Evolutionary conservation across 2,113 vertebrate species (phyloP), one percentile per base, ranked within the genome.

Genomic region (Suncus etruscus): DNA sequence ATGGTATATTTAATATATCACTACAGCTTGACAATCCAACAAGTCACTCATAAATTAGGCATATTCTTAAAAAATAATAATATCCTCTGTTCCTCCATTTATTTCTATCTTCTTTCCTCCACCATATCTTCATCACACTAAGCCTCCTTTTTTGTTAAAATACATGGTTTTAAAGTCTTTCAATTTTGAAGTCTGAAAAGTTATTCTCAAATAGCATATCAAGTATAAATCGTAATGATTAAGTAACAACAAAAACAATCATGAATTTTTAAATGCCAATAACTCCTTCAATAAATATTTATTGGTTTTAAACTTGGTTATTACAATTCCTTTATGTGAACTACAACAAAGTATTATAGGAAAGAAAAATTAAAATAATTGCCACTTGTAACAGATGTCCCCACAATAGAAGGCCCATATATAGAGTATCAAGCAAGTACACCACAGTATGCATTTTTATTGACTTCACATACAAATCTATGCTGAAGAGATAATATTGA

Each of bases 61-160:
- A 76, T 61, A 68, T 54, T 66, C 58, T 92, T 39, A 76, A 93
- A 86, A 90, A 90, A 48, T 15, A 48, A 77, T 90, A 80, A 63
- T 68, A 89, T 76, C 29, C 78, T 74, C 22, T 47, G n/a, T 1
- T 84, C 18, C 8, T 32, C 24, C 27, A 16, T n/a, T 50, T 66
- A 45, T 27, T 69, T 45, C 45, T 39, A 5, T 39, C 39, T 39
- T 39, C 39, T 39, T 39, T 39, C 39, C 39, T 39, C 39, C 39
- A 39, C 39, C 39, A 39, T 3, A 39, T 5, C 39, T 39, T 39
- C 39, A 39, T 63, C 63, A 3, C 54, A 22, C 15, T 73, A 6
- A 14, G 79, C 6, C 20, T 90, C n/a, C 25, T 74, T 83, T 58
- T n/a, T 65, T 63, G 27, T n/a, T 93, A 84, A 84, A 25, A 80